Evolutionary conservation across 2,888 invertebrate genomes (phyloP), one percentile per base, ranked within the genome.

Genomic region (Malacosoma neustria): DNA sequence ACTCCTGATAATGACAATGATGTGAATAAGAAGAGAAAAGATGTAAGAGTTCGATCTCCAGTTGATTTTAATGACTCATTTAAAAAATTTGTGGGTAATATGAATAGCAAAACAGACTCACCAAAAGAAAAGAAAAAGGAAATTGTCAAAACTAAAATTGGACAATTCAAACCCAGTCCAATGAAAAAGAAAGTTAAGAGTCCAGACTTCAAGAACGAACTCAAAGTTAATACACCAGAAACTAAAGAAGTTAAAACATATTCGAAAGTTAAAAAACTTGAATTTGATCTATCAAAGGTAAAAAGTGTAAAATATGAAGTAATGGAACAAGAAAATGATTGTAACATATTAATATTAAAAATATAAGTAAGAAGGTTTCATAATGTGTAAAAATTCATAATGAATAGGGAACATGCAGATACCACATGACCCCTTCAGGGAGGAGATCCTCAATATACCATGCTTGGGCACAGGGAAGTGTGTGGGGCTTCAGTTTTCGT

Each of bases 331-430:
- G 72, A 79, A 9, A 71, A 75, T 36, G 82, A 74, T 33, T 81
- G 75, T 50, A 84, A 84, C 51, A 82, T 84, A 45, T 46, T 84
- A 3, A 61, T 84, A 34, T 60, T 84, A 30, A 84, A 80, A 41
- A 61, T 81, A 37, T 59, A 37, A 15, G 29, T 12, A 9, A 14
- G n/a, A 9, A 6, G 11, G n/a, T n/a, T n/a, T n/a, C n/a, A n/a
- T n/a, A n/a, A n/a, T n/a, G n/a, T n/a, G n/a, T n/a, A n/a, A n/a
- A n/a, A n/a, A n/a, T n/a, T n/a, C n/a, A n/a, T n/a, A n/a, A n/a
- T n/a, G n/a, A n/a, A n/a, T n/a, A n/a, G n/a, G n/a, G n/a, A n/a
- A n/a, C n/a, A n/a, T n/a, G n/a, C n/a, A n/a, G n/a, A n/a, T n/a
- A n/a, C n/a, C n/a, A n/a, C n/a, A n/a, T n/a, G n/a, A n/a, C n/a